Evolutionary conservation across 2,113 vertebrate species (phyloP), one percentile per base, ranked within the genome.

Genomic region (Girardinichthys multiradiatus): DNA sequence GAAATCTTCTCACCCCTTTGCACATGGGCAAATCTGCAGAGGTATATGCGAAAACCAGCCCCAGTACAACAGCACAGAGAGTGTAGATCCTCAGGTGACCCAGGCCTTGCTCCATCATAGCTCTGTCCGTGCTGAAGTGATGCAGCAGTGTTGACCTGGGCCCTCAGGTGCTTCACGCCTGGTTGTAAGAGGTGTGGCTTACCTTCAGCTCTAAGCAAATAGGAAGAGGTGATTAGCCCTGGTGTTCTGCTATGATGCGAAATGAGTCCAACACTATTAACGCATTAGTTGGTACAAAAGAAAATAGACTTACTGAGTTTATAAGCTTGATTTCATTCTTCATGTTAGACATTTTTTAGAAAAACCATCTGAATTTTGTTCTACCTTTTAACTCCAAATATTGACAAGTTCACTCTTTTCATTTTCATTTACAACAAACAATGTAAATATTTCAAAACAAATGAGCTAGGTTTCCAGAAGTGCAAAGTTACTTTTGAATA

Each of bases 21-120:
- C 94, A 95, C 81, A 93, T 90, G 59, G 94, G 94, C 68, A 95
- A 51, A 35, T 95, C 93, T 29, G 91, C 81, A 31, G 75, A 70
- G 2, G 83, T 24, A 1, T 14, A 68, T 2, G 76, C 68, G 0
- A 87, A 68, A 66, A 93, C 66, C 31, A 92, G 77, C 76, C 79
- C 74, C 37, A 92, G 68, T 0, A 83, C 14, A n/a, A 54, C n/a
- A 14, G 15, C 5, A 3, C 35, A 42, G 28, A 7, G 37, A 37
- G 57, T 8, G 8, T 87, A 2, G 60, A 6, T 64, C 35, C 59
- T 72, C 77, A 77, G 69, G 64, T 68, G 70, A 0, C 21, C 7
- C 39, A 4, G 51, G 54, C 72, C 81, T 69, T 57, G 35, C 27
- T 67, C 66, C 90, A 91, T 89, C 64, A 35, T 84, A 19, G 64